Percentiles rank a stretch among this genome's conserved stretches.
phyloP scores from a whole-genome alignment of 2,113 vertebrate genomes.

The Thinocorus orbignyianus region DNA sequence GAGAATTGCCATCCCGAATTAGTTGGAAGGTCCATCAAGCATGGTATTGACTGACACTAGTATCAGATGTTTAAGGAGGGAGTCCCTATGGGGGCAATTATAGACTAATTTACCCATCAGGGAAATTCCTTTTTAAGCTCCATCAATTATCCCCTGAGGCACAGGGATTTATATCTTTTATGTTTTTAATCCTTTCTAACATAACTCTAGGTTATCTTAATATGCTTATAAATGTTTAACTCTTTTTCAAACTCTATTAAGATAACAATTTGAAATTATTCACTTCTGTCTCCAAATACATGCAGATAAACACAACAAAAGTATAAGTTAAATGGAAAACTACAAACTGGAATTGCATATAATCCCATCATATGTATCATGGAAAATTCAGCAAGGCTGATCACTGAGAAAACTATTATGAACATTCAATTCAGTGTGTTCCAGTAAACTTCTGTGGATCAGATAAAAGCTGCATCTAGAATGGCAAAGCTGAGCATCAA shows the following conservation, averaged over 20 bases:
- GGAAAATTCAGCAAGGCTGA: neutral
- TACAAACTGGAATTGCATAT: neutral
- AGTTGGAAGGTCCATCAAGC: constrained; percentile 18
- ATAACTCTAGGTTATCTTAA: constrained; percentile 25
- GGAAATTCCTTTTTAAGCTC: constrained; percentile 52
- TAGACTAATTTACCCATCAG: constrained; percentile 35
- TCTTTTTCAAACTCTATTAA: neutral
- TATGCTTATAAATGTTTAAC: constrained; percentile 17
- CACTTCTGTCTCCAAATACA: neutral
- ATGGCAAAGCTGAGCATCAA: neutral
- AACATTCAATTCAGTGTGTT: neutral
- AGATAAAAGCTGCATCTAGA: neutral
- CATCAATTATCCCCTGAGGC: constrained; percentile 37
- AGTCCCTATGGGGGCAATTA: constrained; percentile 53
- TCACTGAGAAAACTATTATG: neutral
- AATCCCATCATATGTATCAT: neutral
- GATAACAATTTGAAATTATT: neutral
- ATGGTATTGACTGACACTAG: constrained; percentile 10
- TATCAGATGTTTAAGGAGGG: constrained; percentile 22
- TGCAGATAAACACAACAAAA: neutral
- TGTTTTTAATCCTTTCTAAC: constrained; percentile 46
- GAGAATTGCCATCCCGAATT: neutral
- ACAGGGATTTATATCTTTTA: constrained; percentile 4
- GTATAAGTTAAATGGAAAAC: neutral
- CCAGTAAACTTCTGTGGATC: neutral